Conservation (phyloP, 2,113 vertebrate species). For the Mirza zaza region DNA sequence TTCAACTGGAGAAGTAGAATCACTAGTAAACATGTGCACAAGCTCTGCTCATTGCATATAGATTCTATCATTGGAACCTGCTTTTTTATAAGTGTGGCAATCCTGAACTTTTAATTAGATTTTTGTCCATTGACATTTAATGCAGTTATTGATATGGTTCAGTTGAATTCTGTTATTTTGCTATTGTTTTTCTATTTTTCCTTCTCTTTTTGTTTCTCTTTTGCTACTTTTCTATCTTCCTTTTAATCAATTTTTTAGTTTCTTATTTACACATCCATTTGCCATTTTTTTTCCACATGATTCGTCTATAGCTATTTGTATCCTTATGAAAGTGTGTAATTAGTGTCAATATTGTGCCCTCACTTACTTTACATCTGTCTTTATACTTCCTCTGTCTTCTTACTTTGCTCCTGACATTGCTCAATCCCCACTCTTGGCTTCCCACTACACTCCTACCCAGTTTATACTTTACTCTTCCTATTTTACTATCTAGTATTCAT, state of each 20-base stretch:
- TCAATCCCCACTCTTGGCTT: neutral
- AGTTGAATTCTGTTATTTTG: neutral
- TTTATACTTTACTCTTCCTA: too few species aligned
- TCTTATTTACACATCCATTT: neutral
- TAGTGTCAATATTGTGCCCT: fast-evolving
- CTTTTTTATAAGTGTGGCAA: neutral
- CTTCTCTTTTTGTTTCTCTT: neutral
- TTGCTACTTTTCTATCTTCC: neutral
- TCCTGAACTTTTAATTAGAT: neutral
- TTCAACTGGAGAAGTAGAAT: neutral
- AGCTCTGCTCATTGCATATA: neutral
- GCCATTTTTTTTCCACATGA: neutral
- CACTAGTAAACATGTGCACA: neutral
- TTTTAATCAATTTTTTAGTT: neutral
- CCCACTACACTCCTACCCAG: neutral
- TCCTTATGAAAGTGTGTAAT: neutral
- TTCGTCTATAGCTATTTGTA: neutral
- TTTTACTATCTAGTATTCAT: too few species aligned
- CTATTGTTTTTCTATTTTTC: neutral
- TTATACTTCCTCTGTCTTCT: neutral
- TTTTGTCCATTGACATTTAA: neutral
- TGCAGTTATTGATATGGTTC: neutral
- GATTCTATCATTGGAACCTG: neutral
- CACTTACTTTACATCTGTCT: neutral
- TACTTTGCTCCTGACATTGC: fast-evolving